Evolutionary conservation across 1,140 invertebrate species (phyloP).

Genomic region (Brachionus rotundiformis): DNA sequence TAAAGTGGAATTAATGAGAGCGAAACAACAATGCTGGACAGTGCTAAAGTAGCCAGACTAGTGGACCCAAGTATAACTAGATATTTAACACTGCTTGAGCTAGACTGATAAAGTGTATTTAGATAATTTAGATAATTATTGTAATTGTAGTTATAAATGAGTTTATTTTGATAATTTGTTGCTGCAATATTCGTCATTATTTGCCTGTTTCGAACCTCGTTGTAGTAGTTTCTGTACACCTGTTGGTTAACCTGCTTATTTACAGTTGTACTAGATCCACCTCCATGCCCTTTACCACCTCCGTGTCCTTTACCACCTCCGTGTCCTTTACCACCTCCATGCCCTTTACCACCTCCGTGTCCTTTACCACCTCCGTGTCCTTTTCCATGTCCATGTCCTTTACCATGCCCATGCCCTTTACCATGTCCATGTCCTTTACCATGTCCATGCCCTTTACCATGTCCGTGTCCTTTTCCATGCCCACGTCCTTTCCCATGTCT

Average conservation of each 20-base stretch:
- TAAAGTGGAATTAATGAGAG: neutral
- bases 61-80: neutral
- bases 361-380: neutral
- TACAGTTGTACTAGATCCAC: neutral
- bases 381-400: neutral
- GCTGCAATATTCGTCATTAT: neutral
- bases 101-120: neutral
- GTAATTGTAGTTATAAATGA: neutral
- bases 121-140: neutral
- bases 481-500: neutral
- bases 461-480: neutral
- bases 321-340: neutral
- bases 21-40: neutral
- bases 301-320: neutral
- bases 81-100: neutral
- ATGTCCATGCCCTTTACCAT: neutral
- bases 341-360: neutral
- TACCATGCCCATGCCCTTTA: neutral
- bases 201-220: neutral
- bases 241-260: neutral
- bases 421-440: neutral
- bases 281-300: neutral
- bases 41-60: neutral
- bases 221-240: neutral
- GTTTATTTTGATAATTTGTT: neutral